Conservation (phyloP, 2,113 vertebrate genomes). For the Apodemus sylvaticus region DNA sequence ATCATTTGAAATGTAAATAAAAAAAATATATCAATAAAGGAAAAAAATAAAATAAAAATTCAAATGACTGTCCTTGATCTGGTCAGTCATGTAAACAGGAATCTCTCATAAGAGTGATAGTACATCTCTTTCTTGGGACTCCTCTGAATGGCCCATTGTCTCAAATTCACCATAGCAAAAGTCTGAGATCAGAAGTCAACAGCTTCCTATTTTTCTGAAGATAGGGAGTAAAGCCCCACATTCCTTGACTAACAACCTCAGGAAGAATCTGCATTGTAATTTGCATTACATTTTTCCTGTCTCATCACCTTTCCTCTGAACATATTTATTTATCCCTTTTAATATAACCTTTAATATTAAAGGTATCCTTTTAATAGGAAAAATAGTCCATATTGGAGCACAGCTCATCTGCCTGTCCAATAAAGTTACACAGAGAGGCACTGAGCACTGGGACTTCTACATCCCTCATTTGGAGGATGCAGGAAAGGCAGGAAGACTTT, state of each 20-base stretch:
- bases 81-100: neutral
- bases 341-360: neutral
- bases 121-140: neutral
- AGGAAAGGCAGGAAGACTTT: neutral
- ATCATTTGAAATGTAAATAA: no score
- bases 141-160: neutral
- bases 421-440: neutral
- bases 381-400: neutral
- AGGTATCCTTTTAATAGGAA: neutral
- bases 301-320: neutral
- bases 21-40: no score
- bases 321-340: neutral
- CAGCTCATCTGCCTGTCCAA: neutral
- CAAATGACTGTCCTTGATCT: neutral
- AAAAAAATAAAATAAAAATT: neutral
- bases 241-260: neutral
- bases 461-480: neutral
- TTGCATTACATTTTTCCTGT: accelerated
- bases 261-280: neutral
- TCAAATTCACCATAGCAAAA: neutral
- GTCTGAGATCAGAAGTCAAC: neutral
- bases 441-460: neutral
- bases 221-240: neutral
- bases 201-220: neutral
- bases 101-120: neutral